Conservation (phyloP, 2,888 invertebrate genomes). For the Spilarctia lutea region DNA sequence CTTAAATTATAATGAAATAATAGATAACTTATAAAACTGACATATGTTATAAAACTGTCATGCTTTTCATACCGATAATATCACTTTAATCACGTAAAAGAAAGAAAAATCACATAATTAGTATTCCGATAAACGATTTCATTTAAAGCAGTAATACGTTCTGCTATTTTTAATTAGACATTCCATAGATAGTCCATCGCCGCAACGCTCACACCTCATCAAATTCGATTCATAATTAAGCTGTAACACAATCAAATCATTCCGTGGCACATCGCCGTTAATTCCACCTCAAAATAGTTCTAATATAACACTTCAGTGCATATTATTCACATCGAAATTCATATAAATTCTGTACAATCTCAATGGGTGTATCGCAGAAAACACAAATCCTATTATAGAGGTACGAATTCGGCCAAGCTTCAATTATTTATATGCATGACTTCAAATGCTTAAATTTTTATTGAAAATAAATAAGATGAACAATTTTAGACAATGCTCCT, state of each 20-base stretch:
- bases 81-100: neutral
- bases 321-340: constrained; percentile 3
- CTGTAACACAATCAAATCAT: neutral
- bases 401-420: neutral
- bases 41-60: no score
- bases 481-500: neutral
- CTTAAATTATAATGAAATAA: no score
- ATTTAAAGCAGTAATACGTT: neutral
- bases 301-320: neutral
- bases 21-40: no score
- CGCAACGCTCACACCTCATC: neutral
- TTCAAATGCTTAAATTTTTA: neutral
- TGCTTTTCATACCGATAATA: neutral
- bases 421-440: neutral
- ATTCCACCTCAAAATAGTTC: neutral
- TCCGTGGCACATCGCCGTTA: neutral
- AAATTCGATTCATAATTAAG: constrained; percentile 3
- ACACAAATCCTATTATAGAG: constrained; percentile 1
- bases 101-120: neutral
- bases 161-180: neutral
- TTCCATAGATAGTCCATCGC: neutral
- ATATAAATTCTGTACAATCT: neutral
- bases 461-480: neutral
- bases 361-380: neutral
- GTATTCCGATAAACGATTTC: neutral